Conservation (phyloP, 1,140 invertebrate species). For the Drosophila sp. region DNA sequence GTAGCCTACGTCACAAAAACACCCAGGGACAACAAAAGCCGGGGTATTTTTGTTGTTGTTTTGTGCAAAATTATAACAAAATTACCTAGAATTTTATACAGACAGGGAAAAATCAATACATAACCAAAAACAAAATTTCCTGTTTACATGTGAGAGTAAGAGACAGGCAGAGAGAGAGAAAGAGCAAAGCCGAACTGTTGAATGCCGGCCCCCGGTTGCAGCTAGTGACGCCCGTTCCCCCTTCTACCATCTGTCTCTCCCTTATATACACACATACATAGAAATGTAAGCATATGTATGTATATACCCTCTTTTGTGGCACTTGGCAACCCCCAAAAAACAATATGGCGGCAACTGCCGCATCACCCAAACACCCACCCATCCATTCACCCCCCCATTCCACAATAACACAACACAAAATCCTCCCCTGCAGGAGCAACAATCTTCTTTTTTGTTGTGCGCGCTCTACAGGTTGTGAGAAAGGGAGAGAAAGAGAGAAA, state of each 20-base stretch:
- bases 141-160: constrained; percentile 57
- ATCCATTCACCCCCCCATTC: constrained; percentile 16
- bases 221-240: constrained; percentile 20
- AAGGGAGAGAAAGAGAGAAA: constrained; percentile 41
- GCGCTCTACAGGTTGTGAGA: constrained; percentile 61
- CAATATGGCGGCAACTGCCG: constrained; percentile 67
- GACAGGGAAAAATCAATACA: constrained; percentile 71
- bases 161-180: constrained; percentile 20
- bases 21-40: not conserved
- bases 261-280: constrained; percentile 21
- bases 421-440: constrained; percentile 54
- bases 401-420: constrained; percentile 29
- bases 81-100: constrained; percentile 37
- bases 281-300: too few species aligned
- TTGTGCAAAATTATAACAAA: constrained; percentile 24
- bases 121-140: constrained; percentile 26
- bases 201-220: constrained; percentile 64
- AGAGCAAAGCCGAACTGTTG: constrained; percentile 69
- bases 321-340: constrained; percentile 65
- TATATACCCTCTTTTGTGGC: constrained; percentile 8
- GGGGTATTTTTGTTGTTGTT: constrained; percentile 14
- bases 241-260: not conserved
- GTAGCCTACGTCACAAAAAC: constrained; percentile 5
- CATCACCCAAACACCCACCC: constrained; percentile 47
- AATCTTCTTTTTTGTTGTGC: constrained; percentile 54